phyloP scores from a whole-genome alignment of 2,888 invertebrate genomes.

The Helicoverpa assulta region DNA sequence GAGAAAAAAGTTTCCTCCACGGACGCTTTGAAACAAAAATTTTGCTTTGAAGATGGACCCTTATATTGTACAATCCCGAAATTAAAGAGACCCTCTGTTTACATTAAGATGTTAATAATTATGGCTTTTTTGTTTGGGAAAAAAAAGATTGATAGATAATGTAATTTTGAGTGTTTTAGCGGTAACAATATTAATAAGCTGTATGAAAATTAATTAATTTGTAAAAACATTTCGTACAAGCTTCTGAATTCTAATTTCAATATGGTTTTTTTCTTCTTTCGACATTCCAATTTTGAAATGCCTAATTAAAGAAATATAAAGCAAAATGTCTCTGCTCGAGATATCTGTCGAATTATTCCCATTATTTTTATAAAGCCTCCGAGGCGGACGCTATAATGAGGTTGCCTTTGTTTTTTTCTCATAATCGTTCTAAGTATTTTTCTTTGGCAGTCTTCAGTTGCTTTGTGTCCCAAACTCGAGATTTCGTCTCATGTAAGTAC shows the following conservation, averaged over 20 bases:
- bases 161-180: not conserved
- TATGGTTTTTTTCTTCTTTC: constrained; percentile 7
- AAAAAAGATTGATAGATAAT: constrained; percentile 9
- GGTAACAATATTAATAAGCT: not conserved
- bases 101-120: constrained; percentile 42
- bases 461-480: constrained; percentile 3
- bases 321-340: constrained; percentile 5
- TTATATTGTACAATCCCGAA: constrained; percentile 46
- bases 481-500: not conserved
- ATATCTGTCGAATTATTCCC: constrained; percentile 26
- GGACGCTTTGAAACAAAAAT: constrained; percentile 53
- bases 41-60: constrained; percentile 52
- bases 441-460: constrained; percentile 1
- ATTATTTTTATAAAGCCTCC: constrained; percentile 29
- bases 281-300: constrained; percentile 3
- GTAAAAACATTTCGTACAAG: not conserved
- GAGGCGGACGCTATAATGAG: constrained; percentile 27
- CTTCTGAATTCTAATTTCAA: not conserved
- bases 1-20: constrained; percentile 37
- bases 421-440: constrained; percentile 17
- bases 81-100: constrained; percentile 52
- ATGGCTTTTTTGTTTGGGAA: constrained; percentile 16
- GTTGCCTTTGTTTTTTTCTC: constrained; percentile 14
- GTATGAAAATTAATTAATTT: not conserved
- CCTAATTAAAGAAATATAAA: not conserved